Base-by-base conservation (phyloP, 1,140 invertebrate genomes). In the Phocides pigmalion region DNA sequence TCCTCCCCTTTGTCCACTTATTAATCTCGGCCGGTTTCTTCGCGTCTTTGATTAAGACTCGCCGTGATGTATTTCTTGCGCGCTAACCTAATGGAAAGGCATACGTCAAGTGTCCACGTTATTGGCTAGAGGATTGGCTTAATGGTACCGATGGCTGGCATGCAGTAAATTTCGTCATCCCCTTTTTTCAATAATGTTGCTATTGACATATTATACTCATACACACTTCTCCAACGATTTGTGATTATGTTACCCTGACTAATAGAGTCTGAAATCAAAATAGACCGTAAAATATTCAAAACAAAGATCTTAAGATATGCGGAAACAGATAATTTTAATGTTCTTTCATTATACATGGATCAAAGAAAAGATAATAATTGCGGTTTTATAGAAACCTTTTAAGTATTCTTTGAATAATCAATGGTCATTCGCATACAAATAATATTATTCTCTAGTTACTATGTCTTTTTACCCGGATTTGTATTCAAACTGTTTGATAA, bases 51-150 rank as follows among this genome's bases (percentile, higher is more conserved):
- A 91, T 91, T 91, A 89, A 89, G 80, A 74, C 77, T 61, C 62
- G 71, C 74, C 62, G 81, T 91, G 87, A 91, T 89, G 84, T 87
- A 91, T 91, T 87, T 87, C 82, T 86, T 87, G 78, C 76, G 70
- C 73, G 82, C 75, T 70, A 78, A 84, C 82, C 81, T 91, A 91
- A 91, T 89, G 85, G 83, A 82, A 89, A 82, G 74, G 66, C 84
- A 87, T 91, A 85, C 82, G 76, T 91, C 89, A 91, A 89, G 84
- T 85, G 81, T 84, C 89, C 72, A 84, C 85, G 74, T 84, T 89
- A 90, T 90, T 89, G 83, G 82, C 76, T 79, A 66, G 72, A 68
- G 75, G 77, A 88, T 88, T 80, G 81, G 76, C 71, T 85, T 84
- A 86, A 89, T 85, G 75, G 81, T 75, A 74, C 75, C 79, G 74